Conservation (phyloP, 2,888 invertebrate species). For the Morpho helenor region DNA sequence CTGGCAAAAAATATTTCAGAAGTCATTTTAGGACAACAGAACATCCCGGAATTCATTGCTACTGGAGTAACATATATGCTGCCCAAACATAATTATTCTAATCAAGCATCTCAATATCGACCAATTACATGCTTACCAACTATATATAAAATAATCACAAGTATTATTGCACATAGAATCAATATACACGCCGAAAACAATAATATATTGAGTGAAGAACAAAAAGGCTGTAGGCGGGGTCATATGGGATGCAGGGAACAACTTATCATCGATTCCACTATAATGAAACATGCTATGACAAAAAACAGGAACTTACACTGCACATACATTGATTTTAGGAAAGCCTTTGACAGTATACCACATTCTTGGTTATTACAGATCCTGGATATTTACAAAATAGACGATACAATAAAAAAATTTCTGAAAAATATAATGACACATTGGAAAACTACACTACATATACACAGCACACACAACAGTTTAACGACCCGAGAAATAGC, state of each 20-base stretch:
- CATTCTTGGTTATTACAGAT: conserved; percentile 17
- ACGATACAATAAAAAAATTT: not conserved
- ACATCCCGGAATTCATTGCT: too few species aligned
- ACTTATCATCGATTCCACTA: conserved; percentile 14
- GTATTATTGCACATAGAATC: conserved; percentile 17
- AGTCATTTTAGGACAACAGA: too few species aligned
- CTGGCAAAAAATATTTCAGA: not conserved
- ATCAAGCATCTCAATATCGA: conserved; percentile 21
- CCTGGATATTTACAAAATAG: conserved; percentile 14
- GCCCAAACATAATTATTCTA: conserved; percentile 6
- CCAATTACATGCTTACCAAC: conserved; percentile 30
- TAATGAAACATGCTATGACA: conserved; percentile 13
- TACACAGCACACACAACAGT: too few species aligned
- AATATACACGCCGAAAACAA: conserved; percentile 11
- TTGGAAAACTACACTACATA: too few species aligned
- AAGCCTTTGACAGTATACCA: conserved; percentile 20
- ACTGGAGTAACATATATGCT: too few species aligned
- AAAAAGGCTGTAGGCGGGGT: conserved; percentile 17
- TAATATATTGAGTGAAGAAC: conserved; percentile 17
- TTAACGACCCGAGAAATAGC: conserved; percentile 1
- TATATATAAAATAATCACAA: conserved; percentile 25
- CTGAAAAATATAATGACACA: not conserved
- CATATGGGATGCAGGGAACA: conserved; percentile 22
- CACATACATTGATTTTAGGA: conserved; percentile 22
- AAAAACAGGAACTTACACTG: conserved; percentile 16